Percentiles rank a stretch among this genome's conserved stretches.
Evolutionary conservation across 2,888 invertebrate species (phyloP).

Genomic region (Ypsolopha sequella): DNA sequence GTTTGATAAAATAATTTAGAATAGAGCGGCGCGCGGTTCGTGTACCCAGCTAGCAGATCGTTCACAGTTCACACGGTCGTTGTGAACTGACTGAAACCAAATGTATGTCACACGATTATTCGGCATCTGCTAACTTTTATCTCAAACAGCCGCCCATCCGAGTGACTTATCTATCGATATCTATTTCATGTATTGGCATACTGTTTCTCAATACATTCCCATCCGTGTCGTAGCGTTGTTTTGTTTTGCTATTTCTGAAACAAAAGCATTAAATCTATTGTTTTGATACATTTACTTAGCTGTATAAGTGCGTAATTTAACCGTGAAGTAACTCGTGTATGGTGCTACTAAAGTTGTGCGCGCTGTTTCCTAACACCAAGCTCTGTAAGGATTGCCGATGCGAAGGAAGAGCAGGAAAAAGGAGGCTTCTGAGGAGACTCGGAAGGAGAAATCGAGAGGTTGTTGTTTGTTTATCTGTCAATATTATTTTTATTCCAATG

Average conservation of each 20-base stretch:
- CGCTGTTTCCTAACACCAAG: constrained; percentile 54
- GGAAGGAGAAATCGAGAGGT: constrained; percentile 20
- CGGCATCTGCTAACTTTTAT: constrained; percentile 59
- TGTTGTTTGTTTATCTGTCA: no score
- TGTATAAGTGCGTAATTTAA: background rate
- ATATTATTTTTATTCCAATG: no score
- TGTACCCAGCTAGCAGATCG: no score
- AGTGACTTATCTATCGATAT: constrained; percentile 51
- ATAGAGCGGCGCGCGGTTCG: no score
- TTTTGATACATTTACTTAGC: background rate
- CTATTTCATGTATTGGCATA: constrained; percentile 37
- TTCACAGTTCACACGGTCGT: no score
- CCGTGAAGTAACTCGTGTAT: constrained; percentile 25
- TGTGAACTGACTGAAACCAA: no score
- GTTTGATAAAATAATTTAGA: no score
- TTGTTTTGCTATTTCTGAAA: constrained; percentile 6
- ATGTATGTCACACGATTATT: constrained; percentile 21
- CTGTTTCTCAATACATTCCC: constrained; percentile 17
- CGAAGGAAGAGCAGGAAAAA: constrained; percentile 67
- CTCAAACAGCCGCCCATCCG: constrained; percentile 41
- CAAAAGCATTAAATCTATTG: background rate
- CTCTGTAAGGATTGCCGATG: constrained; percentile 60
- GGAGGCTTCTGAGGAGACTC: constrained; percentile 43
- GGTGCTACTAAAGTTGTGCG: constrained; percentile 49
- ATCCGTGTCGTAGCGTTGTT: constrained; percentile 9